Base-by-base conservation (phyloP, 2,888 invertebrate genomes). In the Drymonia ruficornis region DNA sequence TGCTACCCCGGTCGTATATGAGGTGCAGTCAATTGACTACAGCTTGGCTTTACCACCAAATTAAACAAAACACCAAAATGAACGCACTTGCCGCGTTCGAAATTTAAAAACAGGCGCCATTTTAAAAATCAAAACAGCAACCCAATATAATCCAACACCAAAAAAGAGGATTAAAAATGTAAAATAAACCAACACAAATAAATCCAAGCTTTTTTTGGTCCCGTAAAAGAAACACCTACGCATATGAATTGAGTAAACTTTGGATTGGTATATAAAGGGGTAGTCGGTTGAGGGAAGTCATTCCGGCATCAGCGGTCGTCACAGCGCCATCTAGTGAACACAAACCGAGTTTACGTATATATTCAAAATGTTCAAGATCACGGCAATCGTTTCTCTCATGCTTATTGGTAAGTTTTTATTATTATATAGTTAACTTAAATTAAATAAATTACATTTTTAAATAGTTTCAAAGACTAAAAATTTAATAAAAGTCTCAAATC, bases 381-480 rank as follows among this genome's bases (percentile, higher is more conserved):
- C 85, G 0, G 85, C 85, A 1, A 70, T 90, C 0, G 74, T 89
- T 15, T 88, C 89, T 2, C 63, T 91, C n/a, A 73, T 90, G 80
- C 78, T 90, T 31, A 84, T 91, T 47, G 90, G 91, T 91, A 73
- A 90, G 89, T 83, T 52, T 51, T 50, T 31, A 54, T 56, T 50
- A 9, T 9, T 8, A 34, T 34, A n/a, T 12, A 28, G 5, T 28
- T 28, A 28, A 28, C 8, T n/a, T n/a, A n/a, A n/a, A n/a, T n/a
- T n/a, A n/a, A n/a, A n/a, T n/a, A n/a, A n/a, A n/a, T n/a, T n/a
- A n/a, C n/a, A n/a, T n/a, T n/a, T n/a, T n/a, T n/a, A n/a, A n/a
- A n/a, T n/a, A n/a, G n/a, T n/a, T n/a, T n/a, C n/a, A n/a, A n/a
- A n/a, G n/a, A n/a, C n/a, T n/a, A n/a, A n/a, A n/a, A n/a, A n/a